Conservation (phyloP, 2,797 vertebrate genomes). For the Halcyon badia region DNA sequence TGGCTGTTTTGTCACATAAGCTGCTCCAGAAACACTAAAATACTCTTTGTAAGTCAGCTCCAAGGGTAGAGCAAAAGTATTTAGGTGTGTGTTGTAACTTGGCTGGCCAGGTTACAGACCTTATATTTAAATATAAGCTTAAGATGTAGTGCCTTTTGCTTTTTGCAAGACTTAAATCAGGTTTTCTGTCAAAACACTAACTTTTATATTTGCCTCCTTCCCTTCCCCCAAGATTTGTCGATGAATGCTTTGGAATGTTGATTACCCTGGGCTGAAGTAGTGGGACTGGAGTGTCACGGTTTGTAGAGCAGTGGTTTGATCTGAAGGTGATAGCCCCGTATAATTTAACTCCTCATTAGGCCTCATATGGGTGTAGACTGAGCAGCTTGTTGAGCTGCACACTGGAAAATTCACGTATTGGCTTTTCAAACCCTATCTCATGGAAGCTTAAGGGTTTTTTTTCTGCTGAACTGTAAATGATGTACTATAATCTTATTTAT, state of each 20-base stretch:
- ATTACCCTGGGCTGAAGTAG: constrained; percentile 60
- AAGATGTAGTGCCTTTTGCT: constrained; percentile 63
- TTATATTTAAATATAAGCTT: constrained; percentile 62
- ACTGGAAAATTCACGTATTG: background rate
- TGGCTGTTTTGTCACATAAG: background rate
- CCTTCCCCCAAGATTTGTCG: constrained; percentile 68
- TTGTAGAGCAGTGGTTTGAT: background rate
- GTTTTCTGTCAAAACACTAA: constrained; percentile 1
- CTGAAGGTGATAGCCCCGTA: background rate
- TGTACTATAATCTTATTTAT: constrained; percentile 47
- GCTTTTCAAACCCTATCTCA: background rate
- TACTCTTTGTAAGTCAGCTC: background rate
- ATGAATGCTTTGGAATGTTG: constrained; percentile 78
- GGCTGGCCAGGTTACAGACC: constrained; percentile 90
- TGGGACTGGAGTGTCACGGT: background rate
- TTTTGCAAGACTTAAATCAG: background rate
- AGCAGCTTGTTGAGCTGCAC: background rate
- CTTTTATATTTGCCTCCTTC: constrained; percentile 66
- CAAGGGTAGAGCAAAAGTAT: background rate
- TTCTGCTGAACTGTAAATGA: background rate
- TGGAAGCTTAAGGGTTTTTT: background rate
- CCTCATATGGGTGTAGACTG: background rate
- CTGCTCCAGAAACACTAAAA: background rate
- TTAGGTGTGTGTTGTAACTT: constrained; percentile 77
- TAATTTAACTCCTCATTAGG: background rate